phyloP scores from a whole-genome alignment of 2,888 invertebrate genomes.

The Athripsodes cinereus region DNA sequence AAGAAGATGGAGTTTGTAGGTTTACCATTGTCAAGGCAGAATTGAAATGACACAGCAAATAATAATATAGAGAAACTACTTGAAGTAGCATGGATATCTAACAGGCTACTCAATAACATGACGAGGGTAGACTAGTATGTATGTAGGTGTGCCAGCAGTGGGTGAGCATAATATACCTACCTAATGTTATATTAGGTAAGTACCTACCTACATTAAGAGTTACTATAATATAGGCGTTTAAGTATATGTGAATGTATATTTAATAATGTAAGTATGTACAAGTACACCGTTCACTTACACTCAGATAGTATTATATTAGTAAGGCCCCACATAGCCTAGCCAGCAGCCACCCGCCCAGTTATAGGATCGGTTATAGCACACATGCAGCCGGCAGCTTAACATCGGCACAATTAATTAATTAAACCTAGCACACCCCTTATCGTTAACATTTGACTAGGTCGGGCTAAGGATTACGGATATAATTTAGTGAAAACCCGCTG shows the following conservation, averaged over 20 bases:
- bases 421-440: slow-evolving; percentile 15
- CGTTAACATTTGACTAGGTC: slow-evolving; percentile 22
- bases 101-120: neutral
- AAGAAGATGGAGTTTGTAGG: neutral
- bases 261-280: too few relatives aligned
- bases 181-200: too few relatives aligned
- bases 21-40: neutral
- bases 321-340: neutral
- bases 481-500: slow-evolving; percentile 15
- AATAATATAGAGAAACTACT: neutral
- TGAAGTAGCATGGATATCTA: too few relatives aligned
- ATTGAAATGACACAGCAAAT: slow-evolving; percentile 2
- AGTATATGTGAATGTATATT: too few relatives aligned
- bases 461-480: slow-evolving; percentile 18
- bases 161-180: neutral
- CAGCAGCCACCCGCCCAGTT: neutral
- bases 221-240: neutral
- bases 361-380: slow-evolving; percentile 5
- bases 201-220: neutral
- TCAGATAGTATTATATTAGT: neutral
- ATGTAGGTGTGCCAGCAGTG: neutral
- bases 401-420: slow-evolving; percentile 25
- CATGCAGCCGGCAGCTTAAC: slow-evolving; percentile 24
- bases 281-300: neutral
- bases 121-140: neutral